Conservation (phyloP, 2,888 invertebrate species). For the Drosophila paranaensis region DNA sequence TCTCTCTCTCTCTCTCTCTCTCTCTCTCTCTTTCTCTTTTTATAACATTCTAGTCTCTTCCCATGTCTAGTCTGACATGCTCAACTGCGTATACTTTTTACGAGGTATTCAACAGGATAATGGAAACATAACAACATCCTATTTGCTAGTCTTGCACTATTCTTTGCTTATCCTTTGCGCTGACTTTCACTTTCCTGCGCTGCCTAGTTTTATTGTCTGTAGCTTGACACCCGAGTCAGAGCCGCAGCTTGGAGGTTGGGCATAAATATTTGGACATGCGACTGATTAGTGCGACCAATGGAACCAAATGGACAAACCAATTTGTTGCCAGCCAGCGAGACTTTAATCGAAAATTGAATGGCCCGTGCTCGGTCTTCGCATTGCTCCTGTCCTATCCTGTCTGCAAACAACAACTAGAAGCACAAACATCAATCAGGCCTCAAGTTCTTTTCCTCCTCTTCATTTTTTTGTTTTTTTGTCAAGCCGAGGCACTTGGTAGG, state of each 20-base stretch:
- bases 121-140: conserved; percentile 40
- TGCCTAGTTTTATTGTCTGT: conserved; percentile 18
- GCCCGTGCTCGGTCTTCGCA: conserved; percentile 43
- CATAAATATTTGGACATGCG: conserved; percentile 74
- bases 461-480: conserved; percentile 19
- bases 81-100: neutral
- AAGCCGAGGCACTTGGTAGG: conserved; percentile 25
- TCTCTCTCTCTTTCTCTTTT: no score
- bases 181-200: conserved; percentile 58
- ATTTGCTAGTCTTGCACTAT: conserved; percentile 54
- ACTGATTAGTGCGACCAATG: conserved; percentile 66
- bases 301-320: conserved; percentile 53
- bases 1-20: no score
- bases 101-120: conserved; percentile 16
- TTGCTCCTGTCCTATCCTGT: conserved; percentile 32
- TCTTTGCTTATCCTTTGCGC: conserved; percentile 34
- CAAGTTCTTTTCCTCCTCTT: conserved; percentile 49
- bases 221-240: conserved; percentile 39
- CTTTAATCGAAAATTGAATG: conserved; percentile 78
- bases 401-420: conserved; percentile 76
- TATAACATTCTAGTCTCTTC: no score
- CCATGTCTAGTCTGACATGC: neutral
- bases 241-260: conserved; percentile 6
- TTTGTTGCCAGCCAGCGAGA: conserved; percentile 56
- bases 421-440: conserved; percentile 77